Percentiles rank a stretch among this genome's conserved stretches.
These are phyloP conservation scores for Taphrorychus bicolor DNA, from an alignment of 2,888 invertebrate genomes.

Conservation along the genomic window DNA sequence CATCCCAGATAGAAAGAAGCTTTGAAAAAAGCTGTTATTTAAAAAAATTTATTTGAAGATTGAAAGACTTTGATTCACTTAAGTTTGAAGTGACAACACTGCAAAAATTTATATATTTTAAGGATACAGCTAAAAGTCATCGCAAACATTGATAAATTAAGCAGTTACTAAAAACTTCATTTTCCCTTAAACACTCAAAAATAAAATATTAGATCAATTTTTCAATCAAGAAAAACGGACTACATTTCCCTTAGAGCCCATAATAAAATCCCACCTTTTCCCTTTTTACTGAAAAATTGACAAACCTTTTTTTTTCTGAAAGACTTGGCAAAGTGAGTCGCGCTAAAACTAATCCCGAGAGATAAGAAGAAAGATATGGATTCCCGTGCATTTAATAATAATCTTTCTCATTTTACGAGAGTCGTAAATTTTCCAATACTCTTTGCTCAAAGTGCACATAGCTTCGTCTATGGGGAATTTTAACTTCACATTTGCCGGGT, in stretches of 20 bases:
- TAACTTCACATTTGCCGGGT: not conserved
- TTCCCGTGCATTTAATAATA: slow-evolving; percentile 1
- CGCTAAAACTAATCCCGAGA: not conserved
- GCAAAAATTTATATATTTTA: too few relatives aligned
- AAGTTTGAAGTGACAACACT: too few relatives aligned
- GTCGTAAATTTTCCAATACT: slow-evolving; percentile 2
- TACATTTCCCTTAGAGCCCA: not conserved
- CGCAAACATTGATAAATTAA: too few relatives aligned
- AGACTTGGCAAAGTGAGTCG: too few relatives aligned
- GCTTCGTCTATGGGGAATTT: not conserved
- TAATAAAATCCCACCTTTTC: not conserved
- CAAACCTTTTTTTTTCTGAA: too few relatives aligned
- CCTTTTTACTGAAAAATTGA: not conserved
- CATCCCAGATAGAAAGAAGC: too few relatives aligned
- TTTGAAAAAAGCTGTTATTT: too few relatives aligned
- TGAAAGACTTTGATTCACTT: too few relatives aligned
- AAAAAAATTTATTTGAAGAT: too few relatives aligned
- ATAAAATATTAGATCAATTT: not conserved
- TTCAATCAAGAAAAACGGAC: not conserved
- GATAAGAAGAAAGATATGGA: not conserved
- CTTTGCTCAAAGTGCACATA: not conserved
- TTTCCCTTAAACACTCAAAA: not conserved
- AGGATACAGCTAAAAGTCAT: not conserved
- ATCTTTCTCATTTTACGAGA: not conserved
- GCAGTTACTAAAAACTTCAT: not conserved